Base-by-base conservation (phyloP, 2,888 invertebrate genomes). In the Cynaeus angustus region DNA sequence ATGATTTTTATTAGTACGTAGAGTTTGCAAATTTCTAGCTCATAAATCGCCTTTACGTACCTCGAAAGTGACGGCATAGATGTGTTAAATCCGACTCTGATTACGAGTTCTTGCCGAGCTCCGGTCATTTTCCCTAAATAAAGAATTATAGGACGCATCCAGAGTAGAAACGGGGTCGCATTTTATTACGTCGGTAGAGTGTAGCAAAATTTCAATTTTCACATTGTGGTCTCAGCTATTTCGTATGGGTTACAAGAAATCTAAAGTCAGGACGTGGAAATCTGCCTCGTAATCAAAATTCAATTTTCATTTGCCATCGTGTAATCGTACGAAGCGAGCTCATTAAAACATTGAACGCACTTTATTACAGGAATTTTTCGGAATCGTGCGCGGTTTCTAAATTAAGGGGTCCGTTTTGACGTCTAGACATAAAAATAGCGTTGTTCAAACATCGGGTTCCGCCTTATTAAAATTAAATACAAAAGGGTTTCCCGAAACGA, bases 331-430 rank as follows among this genome's bases (percentile, higher is more conserved):
- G 48, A 33, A 48, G 50, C 56, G 13, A 21, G 43, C 56, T 52
- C 64, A 64, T 64, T 64, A 64, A 64, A 64, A 52, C 64, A 52
- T 64, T 53, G 41, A 41, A 41, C 52, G 38, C 50, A 50, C 50
- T 64, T 64, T 64, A 64, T 64, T 64, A 64, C 64, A 43, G 64
- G 52, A 64, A 64, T 64, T 64, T 64, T 64, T 64, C 28, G 52
- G 52, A 43, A 48, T 64, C 64, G 64, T 64, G 64, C 64, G 8
- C 41, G 52, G 64, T 41, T 41, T 64, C 52, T 26, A 50, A 53
- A 64, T 61, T 61, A 38, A 37, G 46, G 30, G 61, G 50, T 38
- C 56, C 41, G 41, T 41, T 61, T 45, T 43, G 14, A 4, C 14
- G 64, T 64, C 64, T 64, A 64, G 64, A 64, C 50, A 52, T 21